Percentiles rank a stretch among this genome's conserved stretches.
These are phyloP conservation scores for Jordanella pulchra DNA, from an alignment of 2,797 vertebrate species.

Conservation along the genomic window DNA sequence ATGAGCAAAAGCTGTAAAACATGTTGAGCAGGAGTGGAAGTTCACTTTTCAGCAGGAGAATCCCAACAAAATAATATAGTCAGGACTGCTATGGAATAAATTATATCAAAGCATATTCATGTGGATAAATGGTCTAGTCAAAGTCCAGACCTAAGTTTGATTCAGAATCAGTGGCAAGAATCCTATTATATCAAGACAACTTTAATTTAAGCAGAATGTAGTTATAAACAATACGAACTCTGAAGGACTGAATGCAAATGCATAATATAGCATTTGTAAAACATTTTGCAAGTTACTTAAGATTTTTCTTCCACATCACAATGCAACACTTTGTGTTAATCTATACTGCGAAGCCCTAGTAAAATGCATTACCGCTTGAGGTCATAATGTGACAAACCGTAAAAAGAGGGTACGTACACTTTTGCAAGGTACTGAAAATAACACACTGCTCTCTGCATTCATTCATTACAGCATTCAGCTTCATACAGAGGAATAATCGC, in stretches of 20 bases:
- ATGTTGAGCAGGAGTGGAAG: neutral
- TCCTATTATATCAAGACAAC: no score
- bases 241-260: neutral
- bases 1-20: neutral
- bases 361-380: neutral
- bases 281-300: neutral
- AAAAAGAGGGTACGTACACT: neutral
- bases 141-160: neutral
- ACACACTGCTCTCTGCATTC: neutral
- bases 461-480: no score
- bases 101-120: neutral
- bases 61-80: no score
- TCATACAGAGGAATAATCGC: no score
- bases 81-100: neutral
- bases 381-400: neutral
- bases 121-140: neutral
- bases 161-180: neutral
- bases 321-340: neutral
- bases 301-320: neutral
- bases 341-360: neutral
- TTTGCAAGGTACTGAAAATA: neutral
- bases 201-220: no score
- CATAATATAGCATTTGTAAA: neutral
- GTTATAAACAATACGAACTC: no score
- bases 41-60: neutral